Evolutionary conservation across 2,113 vertebrate genomes (phyloP).

Genomic region (Scatophagus argus): DNA sequence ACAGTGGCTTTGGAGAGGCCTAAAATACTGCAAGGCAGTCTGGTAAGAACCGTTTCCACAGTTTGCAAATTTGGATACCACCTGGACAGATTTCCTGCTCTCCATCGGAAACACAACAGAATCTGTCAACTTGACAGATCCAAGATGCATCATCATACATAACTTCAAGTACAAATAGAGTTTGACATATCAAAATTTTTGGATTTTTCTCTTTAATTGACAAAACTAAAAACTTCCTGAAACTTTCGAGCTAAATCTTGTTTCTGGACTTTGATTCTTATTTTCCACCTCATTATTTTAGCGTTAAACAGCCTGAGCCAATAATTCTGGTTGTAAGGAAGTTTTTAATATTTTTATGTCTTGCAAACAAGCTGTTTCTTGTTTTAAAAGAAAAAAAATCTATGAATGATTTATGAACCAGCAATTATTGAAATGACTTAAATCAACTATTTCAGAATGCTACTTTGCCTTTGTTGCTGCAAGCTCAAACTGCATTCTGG

Average conservation of each 20-base stretch:
- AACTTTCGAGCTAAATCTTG: not conserved
- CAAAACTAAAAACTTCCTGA: not conserved
- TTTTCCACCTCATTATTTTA: not conserved
- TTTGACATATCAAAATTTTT: not conserved
- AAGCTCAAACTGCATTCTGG: slow-evolving; percentile 8
- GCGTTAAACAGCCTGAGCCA: not conserved
- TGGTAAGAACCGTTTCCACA: slow-evolving; percentile 85
- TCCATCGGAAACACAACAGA: too few species aligned
- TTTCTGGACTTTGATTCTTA: not conserved
- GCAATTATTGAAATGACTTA: not conserved
- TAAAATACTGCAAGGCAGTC: slow-evolving; percentile 93
- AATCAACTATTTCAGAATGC: not conserved
- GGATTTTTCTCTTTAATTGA: not conserved
- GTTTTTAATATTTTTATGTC: not conserved
- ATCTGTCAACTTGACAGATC: too few species aligned
- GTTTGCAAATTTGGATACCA: too few species aligned
- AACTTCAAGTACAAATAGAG: not conserved
- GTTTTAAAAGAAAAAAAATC: not conserved
- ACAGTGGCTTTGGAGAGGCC: slow-evolving; percentile 98
- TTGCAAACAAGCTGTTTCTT: not conserved
- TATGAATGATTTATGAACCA: not conserved
- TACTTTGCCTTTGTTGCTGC: not conserved
- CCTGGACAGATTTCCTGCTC: too few species aligned
- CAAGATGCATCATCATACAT: too few species aligned
- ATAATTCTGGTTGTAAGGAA: not conserved